Conservation (phyloP, 2,888 invertebrate genomes). For the Papilio gigon region DNA sequence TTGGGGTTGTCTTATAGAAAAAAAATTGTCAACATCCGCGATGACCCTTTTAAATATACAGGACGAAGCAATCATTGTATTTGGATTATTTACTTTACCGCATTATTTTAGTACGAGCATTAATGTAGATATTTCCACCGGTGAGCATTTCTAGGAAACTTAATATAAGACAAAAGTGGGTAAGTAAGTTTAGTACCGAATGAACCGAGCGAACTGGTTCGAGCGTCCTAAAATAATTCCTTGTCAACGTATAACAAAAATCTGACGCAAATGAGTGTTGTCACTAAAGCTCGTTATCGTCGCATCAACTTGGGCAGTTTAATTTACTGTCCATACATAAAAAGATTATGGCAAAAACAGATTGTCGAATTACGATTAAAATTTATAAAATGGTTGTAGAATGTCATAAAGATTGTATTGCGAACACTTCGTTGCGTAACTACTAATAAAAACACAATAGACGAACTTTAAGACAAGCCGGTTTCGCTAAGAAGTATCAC, state of each 20-base stretch:
- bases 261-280: slow-evolving; percentile 12
- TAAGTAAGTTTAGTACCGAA: not conserved
- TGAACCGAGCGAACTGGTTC: not conserved
- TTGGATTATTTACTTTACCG: too few species aligned
- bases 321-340: not conserved
- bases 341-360: slow-evolving; percentile 1
- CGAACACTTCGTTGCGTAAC: not conserved
- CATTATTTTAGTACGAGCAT: too few species aligned
- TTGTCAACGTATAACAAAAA: not conserved
- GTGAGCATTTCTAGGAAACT: too few species aligned
- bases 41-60: too few species aligned
- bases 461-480: not conserved
- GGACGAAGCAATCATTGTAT: too few species aligned
- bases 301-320: not conserved
- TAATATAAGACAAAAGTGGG: not conserved
- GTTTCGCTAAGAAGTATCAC: slow-evolving; percentile 17
- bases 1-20: not conserved
- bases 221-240: not conserved
- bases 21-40: too few species aligned
- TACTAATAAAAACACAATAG: not conserved
- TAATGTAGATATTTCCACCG: too few species aligned
- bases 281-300: slow-evolving; percentile 14
- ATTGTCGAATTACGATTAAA: too few species aligned
- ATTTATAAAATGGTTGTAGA: too few species aligned
- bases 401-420: not conserved